Conservation (phyloP, 2,888 invertebrate genomes). For the Fabriciana adippe region DNA sequence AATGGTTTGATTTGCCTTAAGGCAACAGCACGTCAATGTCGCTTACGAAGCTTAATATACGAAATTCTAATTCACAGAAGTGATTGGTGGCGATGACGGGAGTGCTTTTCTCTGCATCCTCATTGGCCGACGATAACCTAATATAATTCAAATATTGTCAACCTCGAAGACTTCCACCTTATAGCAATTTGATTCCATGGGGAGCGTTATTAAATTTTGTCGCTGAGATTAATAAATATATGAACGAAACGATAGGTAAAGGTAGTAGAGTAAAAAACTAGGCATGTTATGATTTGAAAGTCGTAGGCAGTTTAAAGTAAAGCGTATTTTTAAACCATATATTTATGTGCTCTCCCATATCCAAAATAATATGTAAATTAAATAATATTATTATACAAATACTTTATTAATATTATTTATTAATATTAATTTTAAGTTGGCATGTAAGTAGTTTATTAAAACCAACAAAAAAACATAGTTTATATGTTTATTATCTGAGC, state of each 20-base stretch:
- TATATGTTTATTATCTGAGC: too few relatives aligned
- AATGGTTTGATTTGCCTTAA: conserved; percentile 49
- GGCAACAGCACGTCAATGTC: conserved; percentile 50
- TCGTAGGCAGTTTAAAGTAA: too few relatives aligned
- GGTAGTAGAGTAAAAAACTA: background rate
- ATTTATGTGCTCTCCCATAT: too few relatives aligned
- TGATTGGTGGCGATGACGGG: conserved; percentile 56
- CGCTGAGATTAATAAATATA: conserved; percentile 69
- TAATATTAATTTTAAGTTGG: too few relatives aligned
- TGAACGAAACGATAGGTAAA: conserved; percentile 27
- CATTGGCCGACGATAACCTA: conserved; percentile 70
- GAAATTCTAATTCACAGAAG: conserved; percentile 59
- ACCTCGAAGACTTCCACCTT: conserved; percentile 67
- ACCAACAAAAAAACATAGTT: too few relatives aligned
- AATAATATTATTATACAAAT: too few relatives aligned
- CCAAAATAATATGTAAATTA: too few relatives aligned
- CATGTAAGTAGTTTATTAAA: too few relatives aligned
- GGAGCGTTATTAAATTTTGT: conserved; percentile 73
- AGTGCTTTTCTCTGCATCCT: conserved; percentile 44
- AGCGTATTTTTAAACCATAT: too few relatives aligned
- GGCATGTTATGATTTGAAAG: background rate
- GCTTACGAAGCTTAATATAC: conserved; percentile 60
- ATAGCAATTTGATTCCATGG: conserved; percentile 76
- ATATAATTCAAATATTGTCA: conserved; percentile 80
- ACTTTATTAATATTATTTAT: too few relatives aligned